Evolutionary conservation across 2,797 vertebrate species (phyloP), one percentile per base, ranked within the genome.

Genomic region (Onychomys leucogaster): DNA sequence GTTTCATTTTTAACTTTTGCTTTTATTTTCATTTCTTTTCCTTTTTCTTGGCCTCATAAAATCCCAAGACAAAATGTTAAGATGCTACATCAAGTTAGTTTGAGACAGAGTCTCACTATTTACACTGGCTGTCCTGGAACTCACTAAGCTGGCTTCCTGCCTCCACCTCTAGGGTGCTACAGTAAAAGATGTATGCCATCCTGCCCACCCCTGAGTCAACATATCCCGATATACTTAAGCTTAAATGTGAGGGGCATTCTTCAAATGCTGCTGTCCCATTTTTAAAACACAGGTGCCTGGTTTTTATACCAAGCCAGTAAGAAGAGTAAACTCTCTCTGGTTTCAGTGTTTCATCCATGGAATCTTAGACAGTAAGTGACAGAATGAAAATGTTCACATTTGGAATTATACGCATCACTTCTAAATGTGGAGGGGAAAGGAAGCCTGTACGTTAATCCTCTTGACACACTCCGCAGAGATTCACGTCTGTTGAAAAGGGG

Each of bases 1-100:
- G 82, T 96, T 87, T 84, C 5, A 52, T n/a, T 86, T 59, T 85
- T 78, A 49, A 67, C 37, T 93, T 89, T 93, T 85, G 65, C 17
- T 89, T 94, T 80, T 52, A 37, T 77, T 92, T 86, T 90, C 25
- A 46, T 90, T 89, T 69, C 21, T 61, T 89, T 86, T 57, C 29
- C 13, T 73, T 57, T 93, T 86, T 84, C 23, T 88, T 21, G 25
- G 29, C 25, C 46, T 86, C 27, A 41, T 67, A 55, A 88, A 91
- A 43, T 16, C 23, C 67, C 52, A 80, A 94, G 21, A n/a, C 9
- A 87, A 65, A 89, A 82, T 17, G 55, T 65, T 76, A 32, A 29
- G 17, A 49, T 65, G 88, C 78, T 21, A 49, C 16, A n/a, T 67
- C 37, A 63, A 52, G 52, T 65, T 80, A 86, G 2, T 83, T n/a